phyloP scores from a whole-genome alignment of 2,113 vertebrate genomes.

The Pseudorectes ferrugineus region DNA sequence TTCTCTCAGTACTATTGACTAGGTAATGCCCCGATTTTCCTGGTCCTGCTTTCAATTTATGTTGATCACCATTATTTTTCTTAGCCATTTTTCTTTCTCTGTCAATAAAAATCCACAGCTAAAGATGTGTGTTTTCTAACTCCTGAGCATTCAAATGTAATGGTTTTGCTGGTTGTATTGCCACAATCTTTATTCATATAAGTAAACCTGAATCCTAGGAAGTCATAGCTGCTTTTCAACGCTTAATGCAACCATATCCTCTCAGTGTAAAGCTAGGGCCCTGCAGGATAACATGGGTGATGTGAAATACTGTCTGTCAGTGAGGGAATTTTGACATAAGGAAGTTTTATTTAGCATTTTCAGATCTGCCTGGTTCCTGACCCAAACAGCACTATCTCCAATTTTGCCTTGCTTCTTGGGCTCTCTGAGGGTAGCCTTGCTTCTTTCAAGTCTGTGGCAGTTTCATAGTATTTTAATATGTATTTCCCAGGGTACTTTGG shows the following conservation, averaged over 20 bases:
- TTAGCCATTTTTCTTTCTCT: background rate
- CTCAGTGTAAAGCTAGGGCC: background rate
- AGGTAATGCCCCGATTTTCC: background rate
- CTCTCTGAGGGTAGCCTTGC: background rate
- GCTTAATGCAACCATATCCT: background rate
- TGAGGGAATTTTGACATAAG: background rate
- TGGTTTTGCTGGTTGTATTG: background rate
- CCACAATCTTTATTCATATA: background rate
- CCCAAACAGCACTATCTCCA: background rate
- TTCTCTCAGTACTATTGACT: background rate
- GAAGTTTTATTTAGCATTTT: background rate
- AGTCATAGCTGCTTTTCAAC: background rate
- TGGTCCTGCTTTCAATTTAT: background rate
- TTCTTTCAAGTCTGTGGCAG: background rate
- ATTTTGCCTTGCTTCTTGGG: background rate
- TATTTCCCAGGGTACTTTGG: background rate
- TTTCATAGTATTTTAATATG: background rate
- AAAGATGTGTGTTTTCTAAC: background rate
- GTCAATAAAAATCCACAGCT: background rate
- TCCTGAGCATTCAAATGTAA: background rate
- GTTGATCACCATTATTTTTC: background rate
- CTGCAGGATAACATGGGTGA: background rate
- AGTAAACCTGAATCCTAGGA: background rate
- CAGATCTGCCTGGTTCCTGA: background rate
- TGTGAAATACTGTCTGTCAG: background rate